Evolutionary conservation across 2,113 vertebrate species (phyloP).

Genomic region (Rhipidura dahli): DNA sequence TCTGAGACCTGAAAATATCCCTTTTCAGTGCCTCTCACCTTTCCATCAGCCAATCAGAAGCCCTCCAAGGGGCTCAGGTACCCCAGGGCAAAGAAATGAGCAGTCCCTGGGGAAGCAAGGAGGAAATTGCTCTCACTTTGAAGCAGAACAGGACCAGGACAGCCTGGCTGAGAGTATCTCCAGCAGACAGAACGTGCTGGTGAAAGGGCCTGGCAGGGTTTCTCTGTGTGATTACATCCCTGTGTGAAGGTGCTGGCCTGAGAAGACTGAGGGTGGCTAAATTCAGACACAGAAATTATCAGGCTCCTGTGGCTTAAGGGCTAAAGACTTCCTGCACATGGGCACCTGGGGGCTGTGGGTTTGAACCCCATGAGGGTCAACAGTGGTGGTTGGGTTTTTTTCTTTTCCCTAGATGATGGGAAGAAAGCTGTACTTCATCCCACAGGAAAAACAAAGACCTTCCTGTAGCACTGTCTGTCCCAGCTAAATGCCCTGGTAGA

Average conservation of each 20-base stretch:
- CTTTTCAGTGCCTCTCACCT: not conserved
- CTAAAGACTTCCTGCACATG: not conserved
- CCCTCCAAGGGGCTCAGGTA: not conserved
- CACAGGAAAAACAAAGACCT: not conserved
- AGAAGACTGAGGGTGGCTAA: not conserved
- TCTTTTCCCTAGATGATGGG: not conserved
- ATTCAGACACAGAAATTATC: not conserved
- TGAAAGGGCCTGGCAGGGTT: not conserved
- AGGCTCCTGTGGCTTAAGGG: not conserved
- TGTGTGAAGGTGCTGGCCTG: not conserved
- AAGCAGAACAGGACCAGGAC: not conserved
- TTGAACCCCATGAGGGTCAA: not conserved
- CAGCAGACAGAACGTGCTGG: not conserved
- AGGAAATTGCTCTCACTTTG: not conserved
- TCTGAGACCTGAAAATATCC: not conserved
- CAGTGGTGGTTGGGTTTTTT: rapidly evolving
- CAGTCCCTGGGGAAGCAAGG: not conserved
- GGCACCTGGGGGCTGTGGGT: not conserved
- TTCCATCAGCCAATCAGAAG: not conserved
- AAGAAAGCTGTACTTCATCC: not conserved
- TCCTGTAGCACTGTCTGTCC: not conserved
- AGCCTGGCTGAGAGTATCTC: not conserved
- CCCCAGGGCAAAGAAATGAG: rapidly evolving
- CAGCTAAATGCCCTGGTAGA: not conserved
- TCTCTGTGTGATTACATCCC: not conserved